A percentile compares a stretch with the other conserved stretches of the same genome.
Evolutionary conservation across 2,797 vertebrate species (phyloP).

Genomic region (Enteromius treurensis): DNA sequence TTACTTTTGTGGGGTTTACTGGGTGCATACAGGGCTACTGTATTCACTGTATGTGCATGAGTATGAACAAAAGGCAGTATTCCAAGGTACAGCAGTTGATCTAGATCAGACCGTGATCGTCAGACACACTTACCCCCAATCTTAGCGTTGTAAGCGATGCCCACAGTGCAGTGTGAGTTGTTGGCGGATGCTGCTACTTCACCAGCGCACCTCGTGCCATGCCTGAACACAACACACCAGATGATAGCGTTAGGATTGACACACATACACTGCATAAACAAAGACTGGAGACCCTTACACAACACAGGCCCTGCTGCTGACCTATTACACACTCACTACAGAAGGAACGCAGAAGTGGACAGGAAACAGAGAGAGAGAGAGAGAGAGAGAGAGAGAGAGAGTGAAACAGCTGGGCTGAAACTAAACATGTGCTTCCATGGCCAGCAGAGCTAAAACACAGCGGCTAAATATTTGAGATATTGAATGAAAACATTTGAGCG

Average conservation of each 20-base stretch:
- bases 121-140: constrained; percentile 87
- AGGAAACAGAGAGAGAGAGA: not conserved
- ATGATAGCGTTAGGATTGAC: constrained; percentile 17
- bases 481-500: constrained; percentile 55
- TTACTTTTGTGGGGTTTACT: not conserved
- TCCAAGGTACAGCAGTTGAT: constrained; percentile 21
- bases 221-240: constrained; percentile 77
- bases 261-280: not conserved
- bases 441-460: constrained; percentile 51
- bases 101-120: not conserved
- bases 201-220: constrained; percentile 96
- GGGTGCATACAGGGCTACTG: not conserved
- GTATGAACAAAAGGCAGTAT: constrained; percentile 16
- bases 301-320: constrained; percentile 4
- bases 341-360: constrained; percentile 46
- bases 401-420: constrained; percentile 59
- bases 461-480: constrained; percentile 60
- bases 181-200: constrained; percentile 98
- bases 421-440: constrained; percentile 54
- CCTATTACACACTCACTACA: constrained; percentile 14
- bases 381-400: constrained; percentile 34
- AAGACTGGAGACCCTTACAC: constrained; percentile 6
- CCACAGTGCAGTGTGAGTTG: constrained; percentile 97
- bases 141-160: constrained; percentile 96
- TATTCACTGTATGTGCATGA: not conserved